Percentiles rank a stretch among this genome's conserved stretches.
phyloP scores from a whole-genome alignment of 2,797 vertebrate genomes.

The Mus spretus region DNA sequence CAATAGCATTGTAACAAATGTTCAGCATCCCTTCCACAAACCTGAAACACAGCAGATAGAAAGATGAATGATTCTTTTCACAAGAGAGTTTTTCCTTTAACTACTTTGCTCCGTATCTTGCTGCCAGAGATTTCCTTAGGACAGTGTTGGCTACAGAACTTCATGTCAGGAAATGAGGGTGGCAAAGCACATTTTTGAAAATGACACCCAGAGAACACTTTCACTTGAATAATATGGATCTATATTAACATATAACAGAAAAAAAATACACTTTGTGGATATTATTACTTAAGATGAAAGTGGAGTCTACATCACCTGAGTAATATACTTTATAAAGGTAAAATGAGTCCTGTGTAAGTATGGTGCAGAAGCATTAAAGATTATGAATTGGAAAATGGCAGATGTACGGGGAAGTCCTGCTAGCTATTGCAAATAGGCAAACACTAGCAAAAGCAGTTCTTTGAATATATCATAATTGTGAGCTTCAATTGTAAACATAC shows the following conservation, averaged over 20 bases:
- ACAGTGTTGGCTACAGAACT: neutral
- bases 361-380: neutral
- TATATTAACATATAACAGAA: constrained; percentile 42
- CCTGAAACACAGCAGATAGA: constrained; percentile 89
- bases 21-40: constrained; percentile 96
- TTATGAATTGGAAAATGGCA: constrained; percentile 18
- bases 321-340: neutral
- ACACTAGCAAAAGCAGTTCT: constrained; percentile 33
- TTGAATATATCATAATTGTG: neutral
- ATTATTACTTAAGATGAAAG: constrained; percentile 43
- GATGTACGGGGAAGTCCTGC: neutral
- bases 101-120: neutral
- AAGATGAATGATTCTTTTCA: constrained; percentile 20
- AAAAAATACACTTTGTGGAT: constrained; percentile 8
- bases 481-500: neutral
- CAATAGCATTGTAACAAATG: constrained; percentile 97
- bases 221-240: constrained; percentile 52
- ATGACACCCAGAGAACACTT: neutral
- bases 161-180: neutral
- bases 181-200: constrained; percentile 20
- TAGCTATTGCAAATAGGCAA: neutral
- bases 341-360: neutral
- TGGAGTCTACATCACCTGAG: neutral
- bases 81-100: neutral
- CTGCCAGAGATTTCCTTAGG: neutral